Evolutionary conservation across 2,797 vertebrate genomes (phyloP), one percentile per base, ranked within the genome.

Genomic region (Pachyuromys duprasi): DNA sequence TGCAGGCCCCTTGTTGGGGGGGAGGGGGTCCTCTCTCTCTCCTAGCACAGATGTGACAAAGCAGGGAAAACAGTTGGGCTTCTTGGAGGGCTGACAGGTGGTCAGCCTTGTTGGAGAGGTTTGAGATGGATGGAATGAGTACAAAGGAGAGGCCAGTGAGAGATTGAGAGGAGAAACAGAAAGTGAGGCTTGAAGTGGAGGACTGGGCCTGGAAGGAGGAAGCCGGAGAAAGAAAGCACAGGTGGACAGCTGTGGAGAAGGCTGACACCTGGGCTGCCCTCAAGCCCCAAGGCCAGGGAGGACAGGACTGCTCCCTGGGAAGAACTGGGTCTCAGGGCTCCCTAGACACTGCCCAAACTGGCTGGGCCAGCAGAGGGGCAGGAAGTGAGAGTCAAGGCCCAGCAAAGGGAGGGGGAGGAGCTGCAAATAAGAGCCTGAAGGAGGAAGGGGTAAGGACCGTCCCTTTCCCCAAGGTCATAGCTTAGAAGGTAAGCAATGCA

Each of bases 301-400:
- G 96, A 86, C 45, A 57, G 88, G 95, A 90, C 93, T 78, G 90
- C 63, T 96, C 86, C 95, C 96, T 97, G 97, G 94, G 97, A 97
- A 97, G 95, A 97, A 69, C 86, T 96, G 96, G 93, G 94, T 95
- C 94, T 97, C 89, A 53, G 33, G 83, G 80, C 96, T 97, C 96
- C 90, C 94, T 91, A 42, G 75, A 80, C 72, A 97, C 97, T 98
- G 97, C 95, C 97, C 96, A 95, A 97, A 98, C 97, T 97, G 97
- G 97, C 97, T 97, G 75, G 92, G 83, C 96, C 86, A 94, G 97
- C 82, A 95, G 86, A 36, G 6, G 89, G 96, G 90, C 95, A 97
- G 97, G 97, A 96, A 97, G 96, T 96, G 93, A 97, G 97, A 96
- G 89, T 78, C 82, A 57, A 87, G 69, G 80, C 92, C 86, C 82